Evolutionary conservation across 2,888 invertebrate species (phyloP).

Genomic region (Pogonocherus hispidulus): DNA sequence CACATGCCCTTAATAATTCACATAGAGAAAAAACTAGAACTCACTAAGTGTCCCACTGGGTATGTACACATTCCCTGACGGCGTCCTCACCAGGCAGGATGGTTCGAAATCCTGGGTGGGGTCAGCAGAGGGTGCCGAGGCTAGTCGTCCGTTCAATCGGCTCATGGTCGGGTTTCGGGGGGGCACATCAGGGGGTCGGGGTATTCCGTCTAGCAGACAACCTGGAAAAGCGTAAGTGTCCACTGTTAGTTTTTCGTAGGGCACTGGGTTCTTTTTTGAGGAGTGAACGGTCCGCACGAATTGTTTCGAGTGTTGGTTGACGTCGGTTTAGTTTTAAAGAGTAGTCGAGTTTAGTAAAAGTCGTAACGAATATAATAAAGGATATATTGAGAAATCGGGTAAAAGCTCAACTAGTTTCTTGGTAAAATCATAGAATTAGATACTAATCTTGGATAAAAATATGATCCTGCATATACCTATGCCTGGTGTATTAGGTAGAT

Average conservation of each 20-base stretch:
- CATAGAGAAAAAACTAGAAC: conserved; percentile 56
- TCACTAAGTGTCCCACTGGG: conserved; percentile 82
- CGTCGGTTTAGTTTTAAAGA: no score
- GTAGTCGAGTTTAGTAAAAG: not conserved
- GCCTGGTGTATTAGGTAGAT: no score
- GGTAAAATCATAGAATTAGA: no score
- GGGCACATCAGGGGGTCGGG: conserved; percentile 88
- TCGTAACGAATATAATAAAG: not conserved
- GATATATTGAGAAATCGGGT: no score
- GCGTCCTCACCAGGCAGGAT: conserved; percentile 90
- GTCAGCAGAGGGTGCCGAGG: conserved; percentile 83
- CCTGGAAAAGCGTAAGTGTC: conserved; percentile 72
- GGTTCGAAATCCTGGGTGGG: conserved; percentile 84
- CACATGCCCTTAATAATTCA: conserved; percentile 1
- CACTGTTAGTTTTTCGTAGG: conserved; percentile 36
- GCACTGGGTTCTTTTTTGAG: conserved; percentile 1
- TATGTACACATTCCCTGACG: conserved; percentile 94
- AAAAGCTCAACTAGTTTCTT: no score
- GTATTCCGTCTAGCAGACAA: conserved; percentile 86
- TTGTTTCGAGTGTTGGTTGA: not conserved
- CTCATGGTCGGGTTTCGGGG: conserved; percentile 93
- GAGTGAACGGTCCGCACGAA: conserved; percentile 28
- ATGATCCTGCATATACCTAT: no score
- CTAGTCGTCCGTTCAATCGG: conserved; percentile 89
- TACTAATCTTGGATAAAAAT: no score